Evolutionary conservation across 2,888 invertebrate genomes (phyloP).

Genomic region (Limenitis camilla): DNA sequence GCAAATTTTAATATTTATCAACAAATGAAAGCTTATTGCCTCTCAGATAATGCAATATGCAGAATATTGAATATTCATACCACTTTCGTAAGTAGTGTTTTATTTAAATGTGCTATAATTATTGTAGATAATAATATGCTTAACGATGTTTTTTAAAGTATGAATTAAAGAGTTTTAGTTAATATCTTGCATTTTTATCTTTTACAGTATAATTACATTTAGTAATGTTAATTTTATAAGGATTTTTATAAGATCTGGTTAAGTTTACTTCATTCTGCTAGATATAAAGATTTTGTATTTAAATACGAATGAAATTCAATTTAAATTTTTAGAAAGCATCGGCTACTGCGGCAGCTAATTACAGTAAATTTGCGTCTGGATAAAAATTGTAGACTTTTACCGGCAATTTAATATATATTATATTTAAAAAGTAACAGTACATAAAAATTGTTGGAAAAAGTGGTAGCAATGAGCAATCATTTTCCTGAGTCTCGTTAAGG

Average conservation of each 20-base stretch:
- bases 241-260: too few relatives aligned
- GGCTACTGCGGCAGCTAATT: too few relatives aligned
- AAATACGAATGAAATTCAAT: too few relatives aligned
- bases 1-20: constrained; percentile 48
- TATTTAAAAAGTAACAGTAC: constrained; percentile 17
- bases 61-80: constrained; percentile 40
- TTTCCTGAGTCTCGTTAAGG: constrained; percentile 42
- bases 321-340: too few relatives aligned
- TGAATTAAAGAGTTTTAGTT: neutral
- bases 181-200: neutral
- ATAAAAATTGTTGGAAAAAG: constrained; percentile 23
- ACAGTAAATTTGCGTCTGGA: neutral
- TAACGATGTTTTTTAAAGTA: neutral
- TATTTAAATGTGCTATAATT: constrained; percentile 14
- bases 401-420: neutral
- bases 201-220: neutral
- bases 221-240: too few relatives aligned
- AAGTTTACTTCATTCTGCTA: too few relatives aligned
- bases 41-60: constrained; percentile 43
- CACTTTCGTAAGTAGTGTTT: constrained; percentile 14
- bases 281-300: too few relatives aligned
- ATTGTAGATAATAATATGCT: constrained; percentile 3
- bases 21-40: constrained; percentile 47
- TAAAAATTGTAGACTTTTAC: neutral
- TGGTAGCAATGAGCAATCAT: constrained; percentile 26